Conservation (phyloP, 2,888 invertebrate species). For the Notocelia uddmanniana region DNA sequence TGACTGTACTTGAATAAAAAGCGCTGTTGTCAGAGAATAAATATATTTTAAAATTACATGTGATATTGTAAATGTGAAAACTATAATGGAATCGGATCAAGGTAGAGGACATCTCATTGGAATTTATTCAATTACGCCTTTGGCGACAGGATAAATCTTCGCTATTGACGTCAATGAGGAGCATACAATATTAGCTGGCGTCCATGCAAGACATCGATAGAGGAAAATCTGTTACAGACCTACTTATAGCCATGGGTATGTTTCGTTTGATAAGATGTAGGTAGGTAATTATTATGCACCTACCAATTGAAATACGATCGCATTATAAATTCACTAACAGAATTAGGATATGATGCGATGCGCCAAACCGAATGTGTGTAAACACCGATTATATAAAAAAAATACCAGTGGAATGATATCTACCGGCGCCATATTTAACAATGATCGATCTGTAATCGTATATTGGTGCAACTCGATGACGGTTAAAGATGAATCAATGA, state of each 20-base stretch:
- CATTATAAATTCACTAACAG: not conserved
- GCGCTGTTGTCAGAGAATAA: not conserved
- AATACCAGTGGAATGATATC: too few relatives aligned
- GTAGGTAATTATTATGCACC: too few relatives aligned
- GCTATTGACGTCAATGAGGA: constrained; percentile 69
- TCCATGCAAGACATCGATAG: constrained; percentile 12
- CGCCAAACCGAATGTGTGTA: too few relatives aligned
- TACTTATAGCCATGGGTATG: not conserved
- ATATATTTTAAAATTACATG: constrained; percentile 49
- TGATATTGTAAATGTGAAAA: constrained; percentile 50
- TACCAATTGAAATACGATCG: not conserved
- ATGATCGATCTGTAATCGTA: too few relatives aligned
- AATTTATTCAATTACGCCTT: constrained; percentile 61
- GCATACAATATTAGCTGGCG: constrained; percentile 61
- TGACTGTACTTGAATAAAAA: too few relatives aligned
- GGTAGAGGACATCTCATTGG: constrained; percentile 65
- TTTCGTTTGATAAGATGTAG: too few relatives aligned
- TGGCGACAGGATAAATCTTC: constrained; percentile 68
- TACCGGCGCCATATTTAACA: too few relatives aligned
- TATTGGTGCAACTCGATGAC: not conserved
- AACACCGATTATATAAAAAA: too few relatives aligned
- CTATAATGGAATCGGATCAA: constrained; percentile 71
- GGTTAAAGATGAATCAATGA: not conserved
- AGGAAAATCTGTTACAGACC: not conserved
- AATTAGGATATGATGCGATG: too few relatives aligned